Evolutionary conservation across 35 echinoderm and acorn worm species (phyloP), one percentile per base, ranked within the genome.

Genomic region (Diadema setosum): DNA sequence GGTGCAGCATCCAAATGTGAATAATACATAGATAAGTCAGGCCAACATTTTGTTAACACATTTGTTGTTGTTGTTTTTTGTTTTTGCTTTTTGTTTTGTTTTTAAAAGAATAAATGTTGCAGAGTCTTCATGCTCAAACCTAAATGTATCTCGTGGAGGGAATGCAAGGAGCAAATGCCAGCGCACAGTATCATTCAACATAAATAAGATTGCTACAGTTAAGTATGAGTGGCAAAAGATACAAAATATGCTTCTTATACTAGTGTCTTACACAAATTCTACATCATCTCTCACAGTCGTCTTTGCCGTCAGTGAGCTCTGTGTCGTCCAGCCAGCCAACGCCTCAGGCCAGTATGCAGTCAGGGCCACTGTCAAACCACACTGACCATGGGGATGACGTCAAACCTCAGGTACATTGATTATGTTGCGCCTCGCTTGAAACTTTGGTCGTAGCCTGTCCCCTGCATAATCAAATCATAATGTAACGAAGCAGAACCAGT

Each of bases 241-340:
- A n/a, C n/a, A n/a, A n/a, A n/a, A n/a, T n/a, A n/a, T n/a, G n/a
- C n/a, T n/a, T n/a, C n/a, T n/a, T n/a, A n/a, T n/a, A n/a, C n/a
- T n/a, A n/a, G n/a, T n/a, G n/a, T n/a, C n/a, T n/a, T n/a, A n/a
- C n/a, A n/a, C n/a, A n/a, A n/a, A n/a, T n/a, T n/a, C n/a, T n/a
- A n/a, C n/a, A n/a, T 78, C 25, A 2, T 39, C 24, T n/a, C 34
- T 44, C 40, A 1, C 73, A 78, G 73, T 78, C 73, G 8, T 78
- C 73, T 41, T 78, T 78, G 40, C 73, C 73, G 24, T 78, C 73
- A 42, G 73, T 78, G 9, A 44, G 73, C 44, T 78, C 73, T 43
- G 73, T 78, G 20, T 78, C 73, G 29, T 78, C 73, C 9, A 78
- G 73, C 44, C 73, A 78, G 40, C 73, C 73, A 43, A 78, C 73